Evolutionary conservation across 2,113 vertebrate genomes (phyloP), one percentile per base, ranked within the genome.

Genomic region (Rhegmatorhina hoffmannsi): DNA sequence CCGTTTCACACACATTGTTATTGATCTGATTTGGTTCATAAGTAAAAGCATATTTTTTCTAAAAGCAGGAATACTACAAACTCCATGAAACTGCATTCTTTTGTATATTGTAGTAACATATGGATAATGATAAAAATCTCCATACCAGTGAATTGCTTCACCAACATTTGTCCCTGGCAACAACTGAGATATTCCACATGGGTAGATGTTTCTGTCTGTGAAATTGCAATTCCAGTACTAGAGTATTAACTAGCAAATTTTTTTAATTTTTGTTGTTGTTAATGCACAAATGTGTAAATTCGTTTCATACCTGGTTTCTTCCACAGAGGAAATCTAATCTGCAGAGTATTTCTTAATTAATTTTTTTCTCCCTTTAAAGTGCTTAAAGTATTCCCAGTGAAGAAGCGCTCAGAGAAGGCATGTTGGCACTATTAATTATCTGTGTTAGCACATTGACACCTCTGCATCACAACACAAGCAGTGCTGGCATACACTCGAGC

Each of bases 31-130:
- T 80, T 84, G 13, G 19, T 84, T 90, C 68, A 4, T 80, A 74
- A 46, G 18, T 80, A 74, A 86, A 84, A 92, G 36, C 23, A 36
- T n/a, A 28, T 6, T 81, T 95, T 92, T 94, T 69, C 76, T 88
- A 5, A 72, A 56, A 69, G 36, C 24, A 58, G 38, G 63, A 84
- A 64, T 64, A 31, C 58, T 89, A 40, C 70, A 90, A 85, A 38
- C 20, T 23, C 49, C 56, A 43, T 89, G 34, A 67, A 78, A 64
- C 31, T 56, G 23, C 34, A 18, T 91, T 79, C 38, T 92, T 94
- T 83, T 84, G 76, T 88, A 28, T 64, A 56, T 84, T 58, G 50
- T 83, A 84, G 34, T 29, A 92, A 81, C 47, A 84, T 60, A 66
- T 50, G 58, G 62, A 20, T 84, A 87, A 68, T 82, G 90, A 85